Conservation (phyloP, 2,797 vertebrate genomes). For the Pempheris klunzingeri region DNA sequence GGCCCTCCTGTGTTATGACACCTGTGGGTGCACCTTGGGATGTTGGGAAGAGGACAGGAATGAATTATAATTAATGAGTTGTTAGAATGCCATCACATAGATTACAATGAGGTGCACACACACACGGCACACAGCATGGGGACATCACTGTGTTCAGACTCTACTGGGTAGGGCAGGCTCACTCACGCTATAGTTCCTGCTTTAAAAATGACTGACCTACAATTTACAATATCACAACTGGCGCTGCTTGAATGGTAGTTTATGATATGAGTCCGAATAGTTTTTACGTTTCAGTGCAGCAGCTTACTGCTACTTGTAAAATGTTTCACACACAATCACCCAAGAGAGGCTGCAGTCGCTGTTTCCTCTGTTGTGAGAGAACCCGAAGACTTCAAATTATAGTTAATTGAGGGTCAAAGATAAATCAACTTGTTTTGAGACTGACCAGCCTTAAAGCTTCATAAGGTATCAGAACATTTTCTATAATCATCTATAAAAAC, state of each 20-base stretch:
- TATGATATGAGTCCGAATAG: background rate
- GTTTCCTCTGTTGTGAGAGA: background rate
- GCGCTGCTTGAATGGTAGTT: background rate
- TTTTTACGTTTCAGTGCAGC: background rate
- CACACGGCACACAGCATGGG: background rate
- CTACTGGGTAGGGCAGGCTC: background rate
- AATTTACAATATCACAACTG: background rate
- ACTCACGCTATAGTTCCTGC: too few relatives aligned
- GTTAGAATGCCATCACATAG: constrained; percentile 21
- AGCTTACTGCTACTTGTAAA: too few relatives aligned
- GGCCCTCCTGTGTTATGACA: constrained; percentile 3
- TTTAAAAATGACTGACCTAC: background rate
- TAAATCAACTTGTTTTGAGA: background rate
- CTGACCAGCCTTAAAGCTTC: too few relatives aligned
- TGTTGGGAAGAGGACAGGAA: background rate
- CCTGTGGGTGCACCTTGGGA: background rate
- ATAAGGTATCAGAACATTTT: too few relatives aligned
- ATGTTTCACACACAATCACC: background rate
- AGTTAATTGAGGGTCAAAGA: background rate
- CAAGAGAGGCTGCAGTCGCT: background rate
- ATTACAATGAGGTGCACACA: background rate
- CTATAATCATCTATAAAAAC: background rate
- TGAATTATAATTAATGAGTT: constrained; percentile 20
- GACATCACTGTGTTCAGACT: background rate
- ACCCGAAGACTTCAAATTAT: background rate